phyloP scores from a whole-genome alignment of 37 sponge, comb jelly and placozoan genomes.

The Petrosia ficiformis region DNA sequence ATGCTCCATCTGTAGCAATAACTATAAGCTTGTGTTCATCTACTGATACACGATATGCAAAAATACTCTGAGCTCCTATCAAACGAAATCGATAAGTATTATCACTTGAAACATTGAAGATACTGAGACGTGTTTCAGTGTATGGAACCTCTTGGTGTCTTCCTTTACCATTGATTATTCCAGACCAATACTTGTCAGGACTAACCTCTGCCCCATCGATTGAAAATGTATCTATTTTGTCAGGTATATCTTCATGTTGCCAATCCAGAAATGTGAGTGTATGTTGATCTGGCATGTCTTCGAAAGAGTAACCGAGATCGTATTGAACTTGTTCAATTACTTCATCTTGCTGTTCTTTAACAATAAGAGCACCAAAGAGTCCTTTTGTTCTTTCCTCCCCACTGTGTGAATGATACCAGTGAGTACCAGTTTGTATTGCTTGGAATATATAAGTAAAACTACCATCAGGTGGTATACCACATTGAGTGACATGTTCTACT shows the following conservation, averaged over 20 bases:
- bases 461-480: constrained; percentile 48
- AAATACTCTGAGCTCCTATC: constrained; percentile 72
- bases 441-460: constrained; percentile 60
- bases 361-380: constrained; percentile 71
- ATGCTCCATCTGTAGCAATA: constrained; percentile 63
- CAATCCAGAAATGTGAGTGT: constrained; percentile 67
- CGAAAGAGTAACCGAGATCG: background rate
- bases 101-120: constrained; percentile 4
- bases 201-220: constrained; percentile 54
- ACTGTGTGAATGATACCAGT: constrained; percentile 86
- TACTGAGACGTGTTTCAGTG: constrained; percentile 2
- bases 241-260: constrained; percentile 16
- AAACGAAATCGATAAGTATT: constrained; percentile 64
- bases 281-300: constrained; percentile 21
- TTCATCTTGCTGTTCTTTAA: constrained; percentile 23
- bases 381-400: constrained; percentile 82
- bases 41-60: constrained; percentile 62
- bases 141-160: constrained; percentile 13
- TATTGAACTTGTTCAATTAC: too few species aligned
- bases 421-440: constrained; percentile 63
- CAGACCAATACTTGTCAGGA: constrained; percentile 66
- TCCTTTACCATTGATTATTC: constrained; percentile 78
- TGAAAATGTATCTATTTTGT: constrained; percentile 10
- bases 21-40: constrained; percentile 58
- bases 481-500: constrained; percentile 63